phyloP scores from a whole-genome alignment of 2,113 vertebrate species.

The Castor canadensis region DNA sequence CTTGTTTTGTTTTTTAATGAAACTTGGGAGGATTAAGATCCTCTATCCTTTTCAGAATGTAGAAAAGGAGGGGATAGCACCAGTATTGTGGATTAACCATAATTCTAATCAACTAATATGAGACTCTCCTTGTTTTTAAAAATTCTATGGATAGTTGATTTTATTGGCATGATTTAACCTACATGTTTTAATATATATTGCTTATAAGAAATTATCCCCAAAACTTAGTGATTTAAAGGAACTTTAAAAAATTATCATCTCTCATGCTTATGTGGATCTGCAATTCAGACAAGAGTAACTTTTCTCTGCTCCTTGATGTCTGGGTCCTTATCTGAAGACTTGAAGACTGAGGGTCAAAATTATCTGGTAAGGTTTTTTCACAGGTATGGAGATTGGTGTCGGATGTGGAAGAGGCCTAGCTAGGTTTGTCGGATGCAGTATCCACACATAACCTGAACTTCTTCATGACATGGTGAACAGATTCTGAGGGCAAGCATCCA shows the following conservation, averaged over 20 bases:
- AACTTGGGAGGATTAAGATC: not conserved
- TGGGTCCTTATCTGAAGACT: not conserved
- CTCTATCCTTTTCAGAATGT: not conserved
- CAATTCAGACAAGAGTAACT: not conserved
- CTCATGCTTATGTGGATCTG: not conserved
- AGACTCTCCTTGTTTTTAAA: not conserved
- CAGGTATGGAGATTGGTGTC: not conserved
- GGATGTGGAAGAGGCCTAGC: not conserved
- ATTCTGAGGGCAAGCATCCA: not conserved
- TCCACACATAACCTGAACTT: not conserved
- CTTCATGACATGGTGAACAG: not conserved
- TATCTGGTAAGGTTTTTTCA: not conserved
- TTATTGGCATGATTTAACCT: not conserved
- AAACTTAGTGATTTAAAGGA: not conserved
- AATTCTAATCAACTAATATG: not conserved
- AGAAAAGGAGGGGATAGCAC: not conserved
- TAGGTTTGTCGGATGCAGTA: not conserved
- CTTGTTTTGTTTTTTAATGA: constrained; percentile 1
- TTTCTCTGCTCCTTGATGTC: not conserved
- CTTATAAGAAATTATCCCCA: not conserved
- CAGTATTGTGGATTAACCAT: not conserved
- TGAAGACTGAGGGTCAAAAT: not conserved
- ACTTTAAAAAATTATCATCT: not conserved
- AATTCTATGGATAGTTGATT: not conserved
- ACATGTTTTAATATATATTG: not conserved